A percentile compares a stretch with the other conserved stretches of the same genome.
phyloP scores from a whole-genome alignment of 2,113 vertebrate species.

The Vanacampus margaritifer region DNA sequence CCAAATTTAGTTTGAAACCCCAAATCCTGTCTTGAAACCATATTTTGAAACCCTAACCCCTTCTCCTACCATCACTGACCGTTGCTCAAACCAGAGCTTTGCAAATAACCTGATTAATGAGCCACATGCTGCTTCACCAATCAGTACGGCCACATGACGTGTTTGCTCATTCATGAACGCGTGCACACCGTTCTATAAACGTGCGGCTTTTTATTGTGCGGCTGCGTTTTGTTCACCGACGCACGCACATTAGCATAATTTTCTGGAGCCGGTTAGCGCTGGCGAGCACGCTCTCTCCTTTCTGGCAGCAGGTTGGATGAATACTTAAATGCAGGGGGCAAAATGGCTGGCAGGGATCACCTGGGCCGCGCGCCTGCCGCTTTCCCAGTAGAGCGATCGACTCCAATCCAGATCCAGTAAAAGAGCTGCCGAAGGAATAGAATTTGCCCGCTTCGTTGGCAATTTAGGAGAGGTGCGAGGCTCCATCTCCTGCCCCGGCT shows the following conservation, averaged over 20 bases:
- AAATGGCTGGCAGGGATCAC: slow-evolving; percentile 68
- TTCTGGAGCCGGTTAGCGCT: slow-evolving; percentile 31
- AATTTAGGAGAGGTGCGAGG: slow-evolving; percentile 26
- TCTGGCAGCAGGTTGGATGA: slow-evolving; percentile 63
- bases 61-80: background rate
- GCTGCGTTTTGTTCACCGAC: slow-evolving; percentile 27
- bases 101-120: background rate
- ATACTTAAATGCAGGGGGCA: slow-evolving; percentile 60
- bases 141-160: slow-evolving; percentile 29
- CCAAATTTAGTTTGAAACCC: background rate
- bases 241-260: slow-evolving; percentile 27
- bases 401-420: slow-evolving; percentile 18
- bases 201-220: slow-evolving; percentile 22
- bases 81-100: background rate
- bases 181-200: slow-evolving; percentile 15
- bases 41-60: background rate
- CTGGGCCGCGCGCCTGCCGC: slow-evolving; percentile 38
- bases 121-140: slow-evolving; percentile 24
- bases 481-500: slow-evolving; percentile 32
- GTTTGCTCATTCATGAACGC: slow-evolving; percentile 46
- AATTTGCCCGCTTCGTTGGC: slow-evolving; percentile 23
- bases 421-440: slow-evolving; percentile 25
- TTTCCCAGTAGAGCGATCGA: slow-evolving; percentile 19
- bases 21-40: background rate
- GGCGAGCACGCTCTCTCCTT: slow-evolving; percentile 19